Percentiles rank a stretch among this genome's conserved stretches.
phyloP scores from a whole-genome alignment of 2,888 invertebrate species.

The Lasioglossum malachurum region DNA sequence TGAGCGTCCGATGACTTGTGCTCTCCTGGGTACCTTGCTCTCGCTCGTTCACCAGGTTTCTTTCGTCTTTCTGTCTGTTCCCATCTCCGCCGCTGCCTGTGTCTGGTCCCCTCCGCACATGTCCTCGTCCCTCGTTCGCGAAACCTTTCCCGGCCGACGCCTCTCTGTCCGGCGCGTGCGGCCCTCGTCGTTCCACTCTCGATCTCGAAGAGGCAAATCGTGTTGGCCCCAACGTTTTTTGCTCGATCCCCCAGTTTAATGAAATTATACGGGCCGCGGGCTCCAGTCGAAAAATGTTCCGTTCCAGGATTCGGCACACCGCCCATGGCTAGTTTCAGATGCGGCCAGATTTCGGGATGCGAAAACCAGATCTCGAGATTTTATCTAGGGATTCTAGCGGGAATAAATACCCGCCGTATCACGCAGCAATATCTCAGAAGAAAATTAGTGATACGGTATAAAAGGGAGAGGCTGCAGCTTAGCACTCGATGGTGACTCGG shows the following conservation, averaged over 20 bases:
- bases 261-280: constrained; percentile 60
- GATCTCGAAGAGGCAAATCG: constrained; percentile 75
- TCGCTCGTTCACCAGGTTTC: constrained; percentile 36
- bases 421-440: too few relatives aligned
- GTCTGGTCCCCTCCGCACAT: not conserved
- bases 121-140: constrained; percentile 8
- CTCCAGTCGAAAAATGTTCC: constrained; percentile 25
- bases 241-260: constrained; percentile 61
- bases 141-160: not conserved
- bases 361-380: not conserved
- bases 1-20: constrained; percentile 60
- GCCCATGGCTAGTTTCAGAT: constrained; percentile 32
- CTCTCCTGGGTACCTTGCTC: constrained; percentile 50
- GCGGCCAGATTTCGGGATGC: not conserved
- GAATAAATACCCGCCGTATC: too few relatives aligned
- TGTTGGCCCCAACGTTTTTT: constrained; percentile 59
- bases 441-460: too few relatives aligned
- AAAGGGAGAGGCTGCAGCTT: too few relatives aligned
- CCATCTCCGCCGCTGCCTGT: constrained; percentile 19
- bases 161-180: constrained; percentile 14
- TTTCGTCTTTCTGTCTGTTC: constrained; percentile 28
- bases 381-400: not conserved
- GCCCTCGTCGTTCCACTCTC: constrained; percentile 74
- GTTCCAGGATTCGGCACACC: constrained; percentile 36
- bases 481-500: too few relatives aligned